Base-by-base conservation (phyloP, 2,888 invertebrate genomes). In the Odontocerum albicorne region DNA sequence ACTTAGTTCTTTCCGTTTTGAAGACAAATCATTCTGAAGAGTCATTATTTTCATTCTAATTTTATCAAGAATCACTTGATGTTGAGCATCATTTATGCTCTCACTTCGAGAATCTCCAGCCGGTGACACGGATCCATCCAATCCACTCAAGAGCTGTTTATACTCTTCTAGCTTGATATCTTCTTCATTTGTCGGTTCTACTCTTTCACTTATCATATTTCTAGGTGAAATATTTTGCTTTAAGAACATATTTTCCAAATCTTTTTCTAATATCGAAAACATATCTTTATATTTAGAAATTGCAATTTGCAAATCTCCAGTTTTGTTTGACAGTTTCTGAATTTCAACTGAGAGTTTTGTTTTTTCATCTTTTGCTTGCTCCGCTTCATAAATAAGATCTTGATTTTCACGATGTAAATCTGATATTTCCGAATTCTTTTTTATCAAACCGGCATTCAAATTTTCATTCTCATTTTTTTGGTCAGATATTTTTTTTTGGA, bases 21-120 rank as follows among this genome's bases (percentile, higher is more conserved):
- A 75, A 62, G 75, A 75, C 35, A 78, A 64, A 58, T 77, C 76
- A 49, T 74, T 74, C 55, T 77, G 77, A 62, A 77, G 68, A 64
- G 67, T 64, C 16, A 68, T 75, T 60, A 68, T 74, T 68, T 71
- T 76, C 64, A 73, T 73, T 62, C 72, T 69, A 16, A 76, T 82
- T 64, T 76, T 80, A 1, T 76, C 76, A 6, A 86, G 63, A 60
- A 85, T 84, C 19, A 81, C 76, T 54, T 82, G 75, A 60, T 84
- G 84, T n/a, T 51, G 35, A 43, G 2, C 4, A 13, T 51, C 22
- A 2, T 8, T 8, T 20, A 21, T 10, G 12, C 33, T 57, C 31
- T 57, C 38, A 15, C 12, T 13, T 8, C 33, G 32, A 31, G 13
- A 39, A 12, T 44, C 40, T 19, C 27, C 36, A 12, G 12, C 16